Conservation (phyloP, 2,888 invertebrate genomes). For the Pristionchus fissidentatus region DNA sequence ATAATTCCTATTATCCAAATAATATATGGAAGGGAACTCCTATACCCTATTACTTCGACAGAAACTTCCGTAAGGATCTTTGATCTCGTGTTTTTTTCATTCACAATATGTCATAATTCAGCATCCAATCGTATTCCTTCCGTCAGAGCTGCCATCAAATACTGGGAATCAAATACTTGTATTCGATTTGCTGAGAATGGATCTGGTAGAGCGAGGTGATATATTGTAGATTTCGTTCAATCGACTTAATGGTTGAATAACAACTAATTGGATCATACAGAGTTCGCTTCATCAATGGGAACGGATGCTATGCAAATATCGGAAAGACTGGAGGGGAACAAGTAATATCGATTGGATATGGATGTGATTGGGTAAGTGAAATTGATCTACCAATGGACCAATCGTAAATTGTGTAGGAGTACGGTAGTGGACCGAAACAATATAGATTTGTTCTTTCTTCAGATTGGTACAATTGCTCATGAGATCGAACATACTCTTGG, state of each 20-base stretch:
- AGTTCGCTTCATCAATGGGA: conserved; percentile 47
- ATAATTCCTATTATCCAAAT: conserved; percentile 31
- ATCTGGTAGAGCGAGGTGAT: conserved; percentile 37
- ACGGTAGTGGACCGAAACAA: not conserved
- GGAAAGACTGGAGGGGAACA: conserved; percentile 47
- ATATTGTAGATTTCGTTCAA: not conserved
- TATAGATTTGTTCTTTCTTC: not conserved
- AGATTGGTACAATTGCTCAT: conserved; percentile 48
- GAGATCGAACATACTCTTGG: conserved; percentile 44
- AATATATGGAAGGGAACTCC: conserved; percentile 38
- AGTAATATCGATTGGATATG: conserved; percentile 46
- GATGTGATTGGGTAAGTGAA: conserved; percentile 47
- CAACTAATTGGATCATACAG: not conserved
- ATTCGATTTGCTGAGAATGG: conserved; percentile 42
- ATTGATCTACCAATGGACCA: not conserved
- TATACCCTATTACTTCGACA: conserved; percentile 42
- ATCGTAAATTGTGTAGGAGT: not conserved
- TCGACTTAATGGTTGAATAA: not conserved
- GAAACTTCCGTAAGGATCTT: conserved; percentile 28
- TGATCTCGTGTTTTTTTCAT: not conserved
- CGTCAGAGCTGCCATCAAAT: conserved; percentile 38
- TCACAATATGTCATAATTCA: no score
- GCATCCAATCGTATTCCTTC: conserved; percentile 1
- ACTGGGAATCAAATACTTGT: conserved; percentile 44
- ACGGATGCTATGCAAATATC: conserved; percentile 46